Conservation (phyloP, 2,888 invertebrate species). For the Acrobasis consociella region DNA sequence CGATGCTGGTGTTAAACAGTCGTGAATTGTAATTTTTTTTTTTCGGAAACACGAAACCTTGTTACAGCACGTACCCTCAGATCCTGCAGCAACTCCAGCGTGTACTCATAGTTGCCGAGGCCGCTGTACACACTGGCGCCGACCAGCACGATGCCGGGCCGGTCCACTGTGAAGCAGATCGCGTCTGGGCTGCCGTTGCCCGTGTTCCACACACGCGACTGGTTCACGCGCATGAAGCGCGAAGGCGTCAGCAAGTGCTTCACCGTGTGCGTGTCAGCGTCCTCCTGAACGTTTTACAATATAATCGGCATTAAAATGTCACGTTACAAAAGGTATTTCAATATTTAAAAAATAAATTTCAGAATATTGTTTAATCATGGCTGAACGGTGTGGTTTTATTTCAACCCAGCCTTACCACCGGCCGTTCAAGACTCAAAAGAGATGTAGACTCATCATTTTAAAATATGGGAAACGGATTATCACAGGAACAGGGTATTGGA, state of each 20-base stretch:
- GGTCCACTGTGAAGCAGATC: constrained; percentile 96
- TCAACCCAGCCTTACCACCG: no score
- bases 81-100: constrained; percentile 92
- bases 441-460: no score
- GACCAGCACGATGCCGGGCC: constrained; percentile 92
- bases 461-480: no score
- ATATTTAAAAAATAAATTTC: no score
- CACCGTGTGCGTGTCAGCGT: constrained; percentile 86
- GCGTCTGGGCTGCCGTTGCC: constrained; percentile 98
- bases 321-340: no score
- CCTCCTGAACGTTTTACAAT: constrained; percentile 74
- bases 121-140: constrained; percentile 96
- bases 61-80: constrained; percentile 50
- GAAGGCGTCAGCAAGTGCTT: constrained; percentile 93
- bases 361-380: no score
- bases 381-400: no score
- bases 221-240: constrained; percentile 94
- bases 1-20: no score
- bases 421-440: no score
- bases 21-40: no score
- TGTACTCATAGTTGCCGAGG: constrained; percentile 94
- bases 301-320: not conserved
- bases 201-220: constrained; percentile 97
- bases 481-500: no score
- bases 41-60: no score